These are phyloP conservation scores for Caerostris darwini DNA, from an alignment of 1,140 invertebrate species.

Conservation along the genomic window DNA sequence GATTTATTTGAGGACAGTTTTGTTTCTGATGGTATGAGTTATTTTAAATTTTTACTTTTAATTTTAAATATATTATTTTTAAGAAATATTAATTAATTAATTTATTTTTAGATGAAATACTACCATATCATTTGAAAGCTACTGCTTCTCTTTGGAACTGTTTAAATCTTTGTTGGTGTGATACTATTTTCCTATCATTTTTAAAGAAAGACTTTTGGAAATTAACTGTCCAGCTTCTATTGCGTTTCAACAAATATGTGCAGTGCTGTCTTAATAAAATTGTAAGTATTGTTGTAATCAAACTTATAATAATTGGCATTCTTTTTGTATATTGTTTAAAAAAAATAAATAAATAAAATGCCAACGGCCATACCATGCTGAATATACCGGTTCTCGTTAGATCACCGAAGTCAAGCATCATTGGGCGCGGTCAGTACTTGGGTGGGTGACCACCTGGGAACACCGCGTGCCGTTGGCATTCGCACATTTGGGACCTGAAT, in stretches of 20 bases:
- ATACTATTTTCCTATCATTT: slow-evolving; percentile 88
- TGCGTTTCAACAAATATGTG: slow-evolving; percentile 89
- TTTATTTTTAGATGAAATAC: slow-evolving; percentile 70
- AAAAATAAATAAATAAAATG: no score
- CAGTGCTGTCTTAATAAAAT: background rate
- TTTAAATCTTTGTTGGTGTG: slow-evolving; percentile 87
- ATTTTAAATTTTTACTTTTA: background rate
- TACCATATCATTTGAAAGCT: slow-evolving; percentile 80
- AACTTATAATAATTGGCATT: no score
- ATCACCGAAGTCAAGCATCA: no score
- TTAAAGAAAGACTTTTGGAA: slow-evolving; percentile 93
- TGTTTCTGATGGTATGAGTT: background rate
- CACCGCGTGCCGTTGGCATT: no score
- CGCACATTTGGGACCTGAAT: no score
- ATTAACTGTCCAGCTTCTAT: slow-evolving; percentile 90
- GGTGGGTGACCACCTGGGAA: no score
- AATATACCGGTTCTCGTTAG: no score
- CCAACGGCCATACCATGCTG: no score
- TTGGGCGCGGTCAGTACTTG: no score
- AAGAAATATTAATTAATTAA: background rate
- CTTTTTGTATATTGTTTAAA: no score
- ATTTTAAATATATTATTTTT: background rate
- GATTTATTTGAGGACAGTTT: slow-evolving; percentile 82
- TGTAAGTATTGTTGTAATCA: background rate
- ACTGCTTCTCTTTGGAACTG: slow-evolving; percentile 84